Base-by-base conservation (phyloP, 2,888 invertebrate species). In the Antheraea yamamai region DNA sequence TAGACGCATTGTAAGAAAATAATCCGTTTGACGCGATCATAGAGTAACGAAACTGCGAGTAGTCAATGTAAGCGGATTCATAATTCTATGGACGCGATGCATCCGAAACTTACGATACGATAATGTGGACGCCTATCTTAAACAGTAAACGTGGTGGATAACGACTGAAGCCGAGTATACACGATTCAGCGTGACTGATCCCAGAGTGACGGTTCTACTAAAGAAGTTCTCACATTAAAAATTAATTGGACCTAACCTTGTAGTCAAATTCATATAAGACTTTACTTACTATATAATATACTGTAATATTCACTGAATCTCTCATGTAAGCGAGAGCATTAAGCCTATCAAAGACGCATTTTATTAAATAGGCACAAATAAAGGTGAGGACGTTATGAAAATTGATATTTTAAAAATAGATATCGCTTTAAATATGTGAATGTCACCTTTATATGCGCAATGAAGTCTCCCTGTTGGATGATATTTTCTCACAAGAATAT, bases 341-440 rank as follows among this genome's bases (percentile, higher is more conserved):
- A 78, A 79, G 77, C 78, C 79, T 79, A 80, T 82, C 79, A 81
- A 82, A 80, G 80, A 81, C 76, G 35, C 81, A 78, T 81, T 83
- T 84, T 79, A 75, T 77, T 79, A 81, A 82, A 83, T 81, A 82
- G 83, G 80, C 78, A 71, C 74, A 75, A 61, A 72, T 72, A n/a
- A 64, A 64, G 58, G 64, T 51, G n/a, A 74, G 58, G 26, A 20
- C 26, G 71, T 14, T 30, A 72, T 64, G 35, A 73, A 75, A 75
- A 75, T 66, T 64, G 47, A 73, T 75, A 75, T 55, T 72, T 2
- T 26, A 55, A 51, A 71, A 26, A 35, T 70, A 58, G 18, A n/a
- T 72, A 26, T 30, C 12, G 26, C 20, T 68, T 1, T 35, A 35
- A 35, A 35, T 35, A 18, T 68, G 8, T 18, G 39, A 68, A 68